Percentiles rank a stretch among this genome's conserved stretches.
These are phyloP conservation scores for Halichoeres trimaculatus DNA, from an alignment of 2,113 vertebrate species.

Conservation along the genomic window DNA sequence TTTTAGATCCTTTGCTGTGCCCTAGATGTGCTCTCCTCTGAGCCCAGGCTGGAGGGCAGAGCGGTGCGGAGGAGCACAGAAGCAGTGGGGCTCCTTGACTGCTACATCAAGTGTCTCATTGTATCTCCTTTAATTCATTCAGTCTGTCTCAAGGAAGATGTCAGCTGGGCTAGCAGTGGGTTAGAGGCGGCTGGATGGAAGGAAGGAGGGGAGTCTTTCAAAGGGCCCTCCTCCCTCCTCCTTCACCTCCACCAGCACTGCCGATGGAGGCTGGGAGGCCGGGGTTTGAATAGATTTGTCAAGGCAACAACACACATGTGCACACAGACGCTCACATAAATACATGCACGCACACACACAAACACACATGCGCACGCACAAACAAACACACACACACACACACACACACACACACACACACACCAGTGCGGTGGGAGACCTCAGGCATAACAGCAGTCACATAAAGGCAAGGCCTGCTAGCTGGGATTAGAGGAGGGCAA, in stretches of 20 bases:
- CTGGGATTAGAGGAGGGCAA: conserved; percentile 93
- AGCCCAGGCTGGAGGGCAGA: conserved; percentile 67
- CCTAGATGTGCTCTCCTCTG: conserved; percentile 86
- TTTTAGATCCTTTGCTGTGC: conserved; percentile 88
- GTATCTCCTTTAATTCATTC: conserved; percentile 98
- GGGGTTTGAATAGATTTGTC: conserved; percentile 97
- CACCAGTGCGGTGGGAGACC: conserved; percentile 90
- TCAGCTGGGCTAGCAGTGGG: conserved; percentile 93
- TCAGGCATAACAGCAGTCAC: conserved; percentile 88
- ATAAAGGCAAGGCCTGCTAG: conserved; percentile 92
- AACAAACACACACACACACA: conserved; percentile 27
- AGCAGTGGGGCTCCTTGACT: conserved; percentile 93
- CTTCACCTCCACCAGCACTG: conserved; percentile 73
- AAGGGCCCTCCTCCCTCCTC: conserved; percentile 64
- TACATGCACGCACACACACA: conserved; percentile 35
- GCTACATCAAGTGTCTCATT: conserved; percentile 99
- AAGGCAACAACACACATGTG: conserved; percentile 87
- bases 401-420: conserved; percentile 35
- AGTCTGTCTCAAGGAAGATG: conserved; percentile 98
- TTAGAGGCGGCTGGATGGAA: conserved; percentile 77
- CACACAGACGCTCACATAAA: conserved; percentile 64
- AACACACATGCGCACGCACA: conserved; percentile 28
- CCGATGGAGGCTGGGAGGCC: conserved; percentile 86
- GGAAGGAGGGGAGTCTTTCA: conserved; percentile 71
- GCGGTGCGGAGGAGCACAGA: conserved; percentile 54